phyloP scores from a whole-genome alignment of 2,113 vertebrate genomes.

The Shinisaurus crocodilurus region DNA sequence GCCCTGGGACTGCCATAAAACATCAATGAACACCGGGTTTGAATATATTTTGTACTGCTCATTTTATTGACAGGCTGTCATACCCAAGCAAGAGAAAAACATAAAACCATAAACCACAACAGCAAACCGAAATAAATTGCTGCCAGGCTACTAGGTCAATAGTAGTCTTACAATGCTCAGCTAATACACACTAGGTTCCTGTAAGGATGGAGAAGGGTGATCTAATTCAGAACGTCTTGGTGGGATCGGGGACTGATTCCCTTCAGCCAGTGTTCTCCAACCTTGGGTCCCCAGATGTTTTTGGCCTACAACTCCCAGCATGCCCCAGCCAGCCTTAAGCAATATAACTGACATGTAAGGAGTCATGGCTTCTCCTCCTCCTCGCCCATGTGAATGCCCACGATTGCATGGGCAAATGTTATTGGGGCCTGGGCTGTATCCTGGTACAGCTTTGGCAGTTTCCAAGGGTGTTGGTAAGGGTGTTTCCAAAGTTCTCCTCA shows the following conservation, averaged over 20 bases:
- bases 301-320: too few relatives aligned
- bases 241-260: not conserved
- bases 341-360: too few relatives aligned
- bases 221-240: constrained; percentile 24
- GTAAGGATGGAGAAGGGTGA: constrained; percentile 7
- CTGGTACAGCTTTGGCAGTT: too few relatives aligned
- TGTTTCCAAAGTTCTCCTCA: too few relatives aligned
- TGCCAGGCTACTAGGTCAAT: constrained; percentile 32
- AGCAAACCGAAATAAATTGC: constrained; percentile 56
- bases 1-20: constrained; percentile 36
- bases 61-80: constrained; percentile 47
- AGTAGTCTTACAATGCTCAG: not conserved
- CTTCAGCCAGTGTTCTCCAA: too few relatives aligned
- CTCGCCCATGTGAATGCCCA: too few relatives aligned
- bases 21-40: constrained; percentile 36
- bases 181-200: not conserved
- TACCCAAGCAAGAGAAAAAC: constrained; percentile 21
- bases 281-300: too few relatives aligned
- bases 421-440: too few relatives aligned
- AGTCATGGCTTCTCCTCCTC: not conserved
- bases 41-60: constrained; percentile 34
- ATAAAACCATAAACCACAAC: constrained; percentile 40
- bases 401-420: too few relatives aligned
- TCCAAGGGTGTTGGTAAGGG: too few relatives aligned
- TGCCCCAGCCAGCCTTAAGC: too few relatives aligned